phyloP scores from a whole-genome alignment of 2,797 vertebrate species.

The Limnodromus scolopaceus region DNA sequence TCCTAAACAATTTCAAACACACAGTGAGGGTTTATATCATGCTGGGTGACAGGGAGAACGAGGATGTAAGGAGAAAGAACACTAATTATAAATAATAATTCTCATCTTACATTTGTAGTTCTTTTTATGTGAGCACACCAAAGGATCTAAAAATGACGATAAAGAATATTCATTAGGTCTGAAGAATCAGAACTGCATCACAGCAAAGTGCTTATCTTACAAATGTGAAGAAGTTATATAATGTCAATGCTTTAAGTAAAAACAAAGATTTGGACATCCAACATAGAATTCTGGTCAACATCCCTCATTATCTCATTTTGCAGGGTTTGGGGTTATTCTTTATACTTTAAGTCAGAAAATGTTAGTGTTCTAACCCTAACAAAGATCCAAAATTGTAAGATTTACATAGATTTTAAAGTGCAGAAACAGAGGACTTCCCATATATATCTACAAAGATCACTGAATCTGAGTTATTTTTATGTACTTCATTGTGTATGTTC shows the following conservation, averaged over 20 bases:
- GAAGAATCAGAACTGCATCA: not conserved
- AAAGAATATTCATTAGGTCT: not conserved
- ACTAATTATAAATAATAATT: not conserved
- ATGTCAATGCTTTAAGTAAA: not conserved
- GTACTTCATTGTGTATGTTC: not conserved
- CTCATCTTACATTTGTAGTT: not conserved
- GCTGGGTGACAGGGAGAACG: not conserved
- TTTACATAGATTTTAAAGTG: not conserved
- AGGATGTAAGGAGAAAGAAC: not conserved
- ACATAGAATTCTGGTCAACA: not conserved
- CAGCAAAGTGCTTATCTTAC: not conserved
- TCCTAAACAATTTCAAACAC: not conserved
- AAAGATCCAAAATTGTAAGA: not conserved
- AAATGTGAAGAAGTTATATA: not conserved
- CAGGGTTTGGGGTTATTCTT: not conserved
- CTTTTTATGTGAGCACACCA: not conserved
- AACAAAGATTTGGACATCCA: not conserved
- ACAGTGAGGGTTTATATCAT: not conserved
- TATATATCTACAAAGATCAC: not conserved
- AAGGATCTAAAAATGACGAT: not conserved
- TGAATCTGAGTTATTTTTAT: not conserved
- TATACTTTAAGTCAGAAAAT: not conserved
- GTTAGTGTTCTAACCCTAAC: not conserved
- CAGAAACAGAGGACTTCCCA: not conserved
- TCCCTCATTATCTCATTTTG: not conserved